Evolutionary conservation across 2,888 invertebrate species (phyloP), one percentile per base, ranked within the genome.

Genomic region (Schizaphis graminum): DNA sequence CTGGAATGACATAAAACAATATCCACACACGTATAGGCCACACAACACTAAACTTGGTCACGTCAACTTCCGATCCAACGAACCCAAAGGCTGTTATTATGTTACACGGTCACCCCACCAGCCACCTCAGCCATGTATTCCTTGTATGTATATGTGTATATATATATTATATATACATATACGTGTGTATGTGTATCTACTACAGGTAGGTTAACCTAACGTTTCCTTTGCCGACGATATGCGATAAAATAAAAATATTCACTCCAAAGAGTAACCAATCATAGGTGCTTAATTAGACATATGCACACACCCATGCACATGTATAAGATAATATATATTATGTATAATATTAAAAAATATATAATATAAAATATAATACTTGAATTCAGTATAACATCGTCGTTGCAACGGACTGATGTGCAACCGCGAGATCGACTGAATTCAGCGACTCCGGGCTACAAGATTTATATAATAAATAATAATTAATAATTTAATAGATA

Each of bases 11-110:
- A 89, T 53, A 93, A 91, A 91, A 94, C 86, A 94, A 87, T 94
- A 94, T 94, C 53, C 94, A 89, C 93, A 89, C 49, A 67, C 90
- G 90, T 67, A 85, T 88, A 91, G 94, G 94, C 94, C 94, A 94
- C 94, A 94, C 94, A 94, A 94, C 94, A 91, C 90, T 91, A 91
- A 93, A 94, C 90, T 91, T 94, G 94, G 94, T 94, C 94, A 94
- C 94, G 94, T 94, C 94, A 94, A 94, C 91, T 94, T 94, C 94
- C 94, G 94, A 94, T 94, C 86, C 94, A 94, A 47, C 94, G 94
- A 94, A 86, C 94, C 94, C 90, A 94, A 94, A 94, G 94, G 90
- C 94, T 94, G 90, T 94, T 93, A 93, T 93, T 93, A 77, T 93
- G 88, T 93, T 93, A 93, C 92, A 93, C 24, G 77, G 87, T 92